These are phyloP conservation scores for Microctenopoma steveboyesi DNA, from an alignment of 2,797 vertebrate species.

Conservation along the genomic window DNA sequence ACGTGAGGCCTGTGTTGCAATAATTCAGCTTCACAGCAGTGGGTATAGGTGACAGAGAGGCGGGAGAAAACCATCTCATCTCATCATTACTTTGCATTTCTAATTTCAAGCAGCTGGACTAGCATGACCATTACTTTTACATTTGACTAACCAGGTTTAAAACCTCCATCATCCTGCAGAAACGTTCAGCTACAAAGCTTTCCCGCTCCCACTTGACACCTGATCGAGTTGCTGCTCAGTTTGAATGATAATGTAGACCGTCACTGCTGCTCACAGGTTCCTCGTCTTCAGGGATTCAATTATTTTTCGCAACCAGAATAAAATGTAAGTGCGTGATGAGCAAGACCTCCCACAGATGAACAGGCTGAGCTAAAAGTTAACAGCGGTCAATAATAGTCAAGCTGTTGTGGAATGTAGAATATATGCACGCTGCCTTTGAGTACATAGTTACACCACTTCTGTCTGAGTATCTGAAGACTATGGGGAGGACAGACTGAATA, in stretches of 20 bases:
- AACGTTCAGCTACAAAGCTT: constrained; percentile 22
- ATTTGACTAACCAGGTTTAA: constrained; percentile 34
- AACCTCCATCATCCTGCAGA: constrained; percentile 8
- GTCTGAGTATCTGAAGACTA: not conserved
- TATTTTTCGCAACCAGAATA: constrained; percentile 46
- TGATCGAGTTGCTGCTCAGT: constrained; percentile 31
- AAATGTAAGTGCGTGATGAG: constrained; percentile 26
- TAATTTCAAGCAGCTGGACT: constrained; percentile 15
- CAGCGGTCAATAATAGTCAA: constrained; percentile 1
- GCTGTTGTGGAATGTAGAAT: not conserved
- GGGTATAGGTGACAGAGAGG: constrained; percentile 12
- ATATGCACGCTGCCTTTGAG: not conserved
- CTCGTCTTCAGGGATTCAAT: constrained; percentile 43
- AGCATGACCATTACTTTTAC: constrained; percentile 20
- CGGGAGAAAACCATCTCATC: not conserved
- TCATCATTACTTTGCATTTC: constrained; percentile 8
- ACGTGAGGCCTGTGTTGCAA: constrained; percentile 30
- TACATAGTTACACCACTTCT: not conserved
- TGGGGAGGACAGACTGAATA: not conserved
- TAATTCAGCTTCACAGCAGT: constrained; percentile 34
- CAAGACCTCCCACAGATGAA: constrained; percentile 14
- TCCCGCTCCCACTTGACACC: constrained; percentile 21
- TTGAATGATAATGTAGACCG: constrained; percentile 42
- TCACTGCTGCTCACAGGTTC: constrained; percentile 26
- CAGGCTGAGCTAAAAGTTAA: not conserved